A percentile compares a stretch with the other conserved stretches of the same genome.
Evolutionary conservation across 2,888 invertebrate species (phyloP).

Genomic region (Priocnemis perturbator): DNA sequence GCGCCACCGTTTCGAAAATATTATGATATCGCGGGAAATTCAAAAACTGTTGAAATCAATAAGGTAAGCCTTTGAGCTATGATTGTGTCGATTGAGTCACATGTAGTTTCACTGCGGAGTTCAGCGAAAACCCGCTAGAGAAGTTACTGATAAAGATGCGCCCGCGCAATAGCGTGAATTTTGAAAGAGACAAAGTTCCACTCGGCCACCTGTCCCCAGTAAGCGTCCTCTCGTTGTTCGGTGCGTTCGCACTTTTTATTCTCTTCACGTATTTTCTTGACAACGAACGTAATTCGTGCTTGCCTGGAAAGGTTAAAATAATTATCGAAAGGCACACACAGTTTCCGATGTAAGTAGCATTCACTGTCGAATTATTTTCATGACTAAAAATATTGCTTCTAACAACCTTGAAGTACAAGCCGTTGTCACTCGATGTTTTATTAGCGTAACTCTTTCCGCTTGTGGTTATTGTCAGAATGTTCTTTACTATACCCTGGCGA

Average conservation of each 20-base stretch:
- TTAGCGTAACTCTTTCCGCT: too few relatives aligned
- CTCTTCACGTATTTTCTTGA: not conserved
- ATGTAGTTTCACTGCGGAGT: not conserved
- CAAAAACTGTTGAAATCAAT: too few relatives aligned
- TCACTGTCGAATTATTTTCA: not conserved
- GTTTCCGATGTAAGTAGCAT: not conserved
- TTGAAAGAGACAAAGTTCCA: not conserved
- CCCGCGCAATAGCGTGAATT: slow-evolving; percentile 38
- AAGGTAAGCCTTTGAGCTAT: too few relatives aligned
- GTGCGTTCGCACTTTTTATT: slow-evolving; percentile 14
- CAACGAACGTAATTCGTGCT: too few relatives aligned
- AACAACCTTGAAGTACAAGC: too few relatives aligned
- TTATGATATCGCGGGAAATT: too few relatives aligned
- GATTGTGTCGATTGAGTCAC: not conserved
- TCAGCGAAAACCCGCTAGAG: not conserved
- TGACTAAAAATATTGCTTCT: too few relatives aligned
- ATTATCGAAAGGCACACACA: not conserved
- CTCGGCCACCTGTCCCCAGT: slow-evolving; percentile 29
- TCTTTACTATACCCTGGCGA: too few relatives aligned
- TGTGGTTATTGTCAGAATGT: too few relatives aligned
- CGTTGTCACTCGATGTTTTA: too few relatives aligned
- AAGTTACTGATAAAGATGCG: not conserved
- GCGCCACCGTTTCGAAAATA: too few relatives aligned
- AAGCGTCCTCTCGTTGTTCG: slow-evolving; percentile 32
- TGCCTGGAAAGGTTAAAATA: too few relatives aligned